phyloP scores from a whole-genome alignment of 2,888 invertebrate genomes.

The Drosophila tripunctata region DNA sequence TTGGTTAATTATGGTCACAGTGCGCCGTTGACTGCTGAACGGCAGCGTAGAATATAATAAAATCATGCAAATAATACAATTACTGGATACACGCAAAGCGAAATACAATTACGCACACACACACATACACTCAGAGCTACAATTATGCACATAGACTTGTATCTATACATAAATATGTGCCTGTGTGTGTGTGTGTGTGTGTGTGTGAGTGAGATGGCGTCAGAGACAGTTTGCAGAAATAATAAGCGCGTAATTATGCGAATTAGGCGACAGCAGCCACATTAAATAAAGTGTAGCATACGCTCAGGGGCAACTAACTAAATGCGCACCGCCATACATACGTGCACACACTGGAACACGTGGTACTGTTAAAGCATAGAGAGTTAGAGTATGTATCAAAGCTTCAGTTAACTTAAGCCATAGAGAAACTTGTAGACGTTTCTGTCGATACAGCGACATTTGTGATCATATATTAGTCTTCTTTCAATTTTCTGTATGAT shows the following conservation, averaged over 20 bases:
- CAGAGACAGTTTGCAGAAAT: conserved; percentile 68
- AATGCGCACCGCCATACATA: conserved; percentile 22
- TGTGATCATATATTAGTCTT: too few species aligned
- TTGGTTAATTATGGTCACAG: conserved; percentile 73
- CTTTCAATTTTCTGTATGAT: too few species aligned
- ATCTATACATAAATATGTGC: background rate
- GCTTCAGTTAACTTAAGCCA: background rate
- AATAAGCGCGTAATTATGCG: conserved; percentile 80
- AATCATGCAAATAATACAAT: conserved; percentile 78
- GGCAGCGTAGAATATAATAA: conserved; percentile 60
- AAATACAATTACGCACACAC: conserved; percentile 68
- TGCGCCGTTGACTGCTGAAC: conserved; percentile 33
- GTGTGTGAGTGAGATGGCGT: conserved; percentile 16
- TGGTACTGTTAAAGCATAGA: conserved; percentile 2
- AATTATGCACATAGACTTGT: background rate
- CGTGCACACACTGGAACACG: background rate
- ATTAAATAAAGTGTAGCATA: conserved; percentile 77
- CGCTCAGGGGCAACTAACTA: conserved; percentile 70
- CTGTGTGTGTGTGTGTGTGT: background rate
- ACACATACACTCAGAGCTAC: conserved; percentile 5
- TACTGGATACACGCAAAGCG: conserved; percentile 72
- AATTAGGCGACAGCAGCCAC: conserved; percentile 74
- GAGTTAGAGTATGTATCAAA: background rate
- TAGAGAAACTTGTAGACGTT: too few species aligned
- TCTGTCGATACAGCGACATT: background rate